These are phyloP conservation scores for Mustela lutreola DNA, from an alignment of 2,113 vertebrate species.

Conservation along the genomic window DNA sequence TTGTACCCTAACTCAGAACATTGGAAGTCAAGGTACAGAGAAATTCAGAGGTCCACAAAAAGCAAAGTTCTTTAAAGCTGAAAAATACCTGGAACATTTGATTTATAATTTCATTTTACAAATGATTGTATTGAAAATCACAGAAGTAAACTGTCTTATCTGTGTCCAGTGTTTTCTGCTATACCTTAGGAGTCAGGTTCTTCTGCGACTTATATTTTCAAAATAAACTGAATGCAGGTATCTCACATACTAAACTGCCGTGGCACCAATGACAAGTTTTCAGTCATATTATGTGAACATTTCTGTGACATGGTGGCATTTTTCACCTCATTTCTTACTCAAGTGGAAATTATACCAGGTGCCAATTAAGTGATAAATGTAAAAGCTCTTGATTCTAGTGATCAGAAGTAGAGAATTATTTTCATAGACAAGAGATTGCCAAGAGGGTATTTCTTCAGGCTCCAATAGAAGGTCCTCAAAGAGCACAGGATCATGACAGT, in stretches of 20 bases:
- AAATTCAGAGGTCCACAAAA: constrained; percentile 36
- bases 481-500: background rate
- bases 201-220: constrained; percentile 43
- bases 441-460: background rate
- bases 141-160: background rate
- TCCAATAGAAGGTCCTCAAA: background rate
- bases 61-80: background rate
- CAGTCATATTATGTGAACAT: constrained; percentile 1
- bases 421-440: constrained; percentile 43
- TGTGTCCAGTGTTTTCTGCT: constrained; percentile 1
- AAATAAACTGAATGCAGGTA: constrained; percentile 52
- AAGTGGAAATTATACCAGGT: constrained; percentile 51
- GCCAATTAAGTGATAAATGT: constrained; percentile 56
- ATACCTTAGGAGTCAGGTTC: background rate
- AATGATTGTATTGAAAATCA: constrained; percentile 7
- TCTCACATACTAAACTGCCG: constrained; percentile 20
- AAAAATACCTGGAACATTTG: constrained; percentile 42
- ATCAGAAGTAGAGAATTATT: background rate
- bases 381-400: constrained; percentile 39
- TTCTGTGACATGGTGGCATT: constrained; percentile 27
- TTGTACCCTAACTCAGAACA: background rate
- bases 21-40: constrained; percentile 13
- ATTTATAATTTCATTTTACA: constrained; percentile 58
- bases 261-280: constrained; percentile 20
- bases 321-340: constrained; percentile 43